Evolutionary conservation across 2,888 invertebrate genomes (phyloP).

Genomic region (Ennomos quercinarius): DNA sequence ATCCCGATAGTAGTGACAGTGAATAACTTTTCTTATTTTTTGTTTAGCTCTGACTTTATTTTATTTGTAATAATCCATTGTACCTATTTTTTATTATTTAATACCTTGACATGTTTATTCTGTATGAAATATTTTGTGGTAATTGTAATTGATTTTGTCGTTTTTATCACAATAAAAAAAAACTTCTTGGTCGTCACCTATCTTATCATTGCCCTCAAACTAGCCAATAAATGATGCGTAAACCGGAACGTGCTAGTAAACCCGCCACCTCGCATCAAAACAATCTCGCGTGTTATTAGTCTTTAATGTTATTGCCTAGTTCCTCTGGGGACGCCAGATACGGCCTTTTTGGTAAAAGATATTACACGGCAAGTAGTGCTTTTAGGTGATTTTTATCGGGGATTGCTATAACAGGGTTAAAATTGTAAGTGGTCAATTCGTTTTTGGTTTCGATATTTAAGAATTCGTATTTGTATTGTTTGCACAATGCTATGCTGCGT

Average conservation of each 20-base stretch:
- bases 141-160: no score
- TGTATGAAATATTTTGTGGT: no score
- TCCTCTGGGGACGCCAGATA: constrained; percentile 24
- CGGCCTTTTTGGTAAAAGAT: constrained; percentile 19
- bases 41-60: no score
- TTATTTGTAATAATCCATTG: no score
- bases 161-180: not conserved
- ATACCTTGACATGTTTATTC: no score
- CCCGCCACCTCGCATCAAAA: constrained; percentile 71
- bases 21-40: no score
- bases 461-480: no score
- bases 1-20: no score
- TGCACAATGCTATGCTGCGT: no score
- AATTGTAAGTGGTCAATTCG: not conserved
- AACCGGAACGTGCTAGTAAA: constrained; percentile 49
- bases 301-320: constrained; percentile 64
- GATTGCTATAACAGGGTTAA: not conserved
- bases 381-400: not conserved
- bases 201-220: constrained; percentile 31
- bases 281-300: constrained; percentile 74
- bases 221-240: constrained; percentile 33
- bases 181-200: no score
- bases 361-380: constrained; percentile 6
- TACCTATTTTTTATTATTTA: no score
- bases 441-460: no score